These are phyloP conservation scores for Octonoba sinensis DNA, from an alignment of 2,888 invertebrate genomes.

Conservation along the genomic window DNA sequence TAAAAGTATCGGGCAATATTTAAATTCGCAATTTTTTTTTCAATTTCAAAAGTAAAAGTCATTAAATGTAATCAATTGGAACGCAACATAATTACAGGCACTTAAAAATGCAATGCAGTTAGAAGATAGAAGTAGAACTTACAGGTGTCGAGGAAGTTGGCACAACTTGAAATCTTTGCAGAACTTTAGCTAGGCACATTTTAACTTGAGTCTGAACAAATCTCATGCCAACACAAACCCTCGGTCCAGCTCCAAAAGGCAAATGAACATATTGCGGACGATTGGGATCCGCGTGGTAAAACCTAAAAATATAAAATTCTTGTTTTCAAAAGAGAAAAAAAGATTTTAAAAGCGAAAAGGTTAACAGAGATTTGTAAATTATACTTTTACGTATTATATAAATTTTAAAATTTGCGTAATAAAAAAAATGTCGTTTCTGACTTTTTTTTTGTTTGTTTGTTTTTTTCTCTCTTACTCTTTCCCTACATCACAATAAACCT, in stretches of 20 bases:
- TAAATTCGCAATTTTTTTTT: background rate
- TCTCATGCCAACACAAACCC: conserved; percentile 26
- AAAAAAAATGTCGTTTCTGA: too few relatives aligned
- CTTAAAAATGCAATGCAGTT: too few relatives aligned
- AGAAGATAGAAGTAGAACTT: background rate
- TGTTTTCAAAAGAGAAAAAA: too few relatives aligned
- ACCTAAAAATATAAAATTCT: conserved; percentile 2
- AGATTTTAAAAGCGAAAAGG: too few relatives aligned
- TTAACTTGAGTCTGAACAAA: conserved; percentile 42
- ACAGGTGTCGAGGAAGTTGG: conserved; percentile 33
- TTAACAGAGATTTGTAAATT: too few relatives aligned
- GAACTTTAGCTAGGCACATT: conserved; percentile 30
- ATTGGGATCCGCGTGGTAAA: conserved; percentile 4
- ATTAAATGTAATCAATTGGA: background rate
- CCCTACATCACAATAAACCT: too few relatives aligned
- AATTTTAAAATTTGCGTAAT: too few relatives aligned
- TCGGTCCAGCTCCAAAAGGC: conserved; percentile 35
- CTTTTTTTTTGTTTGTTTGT: too few relatives aligned
- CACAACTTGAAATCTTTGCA: conserved; percentile 9
- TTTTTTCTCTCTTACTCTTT: too few relatives aligned
- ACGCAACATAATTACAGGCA: too few relatives aligned
- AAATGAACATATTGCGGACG: conserved; percentile 9
- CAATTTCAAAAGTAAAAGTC: too few relatives aligned
- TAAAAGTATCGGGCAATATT: background rate
- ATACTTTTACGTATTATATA: too few relatives aligned